Percentiles rank a stretch among this genome's conserved stretches.
phyloP scores from a whole-genome alignment of 1,140 invertebrate species.

The Telenomus remus region DNA sequence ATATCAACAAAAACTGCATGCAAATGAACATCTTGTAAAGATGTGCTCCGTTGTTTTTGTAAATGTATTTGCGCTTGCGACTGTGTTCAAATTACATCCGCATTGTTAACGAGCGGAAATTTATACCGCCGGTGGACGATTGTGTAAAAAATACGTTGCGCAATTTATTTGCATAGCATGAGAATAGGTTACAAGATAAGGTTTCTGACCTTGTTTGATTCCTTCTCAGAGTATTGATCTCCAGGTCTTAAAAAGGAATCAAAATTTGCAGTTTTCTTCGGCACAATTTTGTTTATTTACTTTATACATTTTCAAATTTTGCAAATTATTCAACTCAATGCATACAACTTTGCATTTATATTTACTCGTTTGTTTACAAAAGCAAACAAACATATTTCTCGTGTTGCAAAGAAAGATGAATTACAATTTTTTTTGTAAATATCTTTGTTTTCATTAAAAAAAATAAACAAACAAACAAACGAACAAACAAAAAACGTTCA shows the following conservation, averaged over 20 bases:
- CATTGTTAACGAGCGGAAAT: constrained; percentile 21
- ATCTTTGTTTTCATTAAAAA: too few relatives aligned
- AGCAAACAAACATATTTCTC: too few relatives aligned
- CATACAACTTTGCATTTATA: too few relatives aligned
- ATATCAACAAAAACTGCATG: not conserved
- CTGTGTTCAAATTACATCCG: constrained; percentile 3
- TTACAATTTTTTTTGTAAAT: too few relatives aligned
- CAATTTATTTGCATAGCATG: constrained; percentile 5
- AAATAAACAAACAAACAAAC: too few relatives aligned
- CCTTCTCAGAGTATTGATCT: constrained; percentile 17
- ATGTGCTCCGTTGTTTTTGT: not conserved
- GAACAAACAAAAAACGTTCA: too few relatives aligned
- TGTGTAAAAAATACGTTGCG: constrained; percentile 31
- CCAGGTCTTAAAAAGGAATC: constrained; percentile 12
- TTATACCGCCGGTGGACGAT: constrained; percentile 20
- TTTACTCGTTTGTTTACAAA: too few relatives aligned
- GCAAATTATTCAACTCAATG: too few relatives aligned
- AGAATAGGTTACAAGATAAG: constrained; percentile 36
- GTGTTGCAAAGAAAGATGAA: too few relatives aligned
- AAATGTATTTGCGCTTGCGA: not conserved
- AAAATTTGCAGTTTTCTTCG: not conserved
- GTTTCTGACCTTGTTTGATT: constrained; percentile 43
- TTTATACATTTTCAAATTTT: too few relatives aligned
- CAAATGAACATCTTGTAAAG: not conserved
- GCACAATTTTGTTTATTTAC: too few relatives aligned